Base-by-base conservation (phyloP, 2,113 vertebrate species). In the Egretta garzetta region DNA sequence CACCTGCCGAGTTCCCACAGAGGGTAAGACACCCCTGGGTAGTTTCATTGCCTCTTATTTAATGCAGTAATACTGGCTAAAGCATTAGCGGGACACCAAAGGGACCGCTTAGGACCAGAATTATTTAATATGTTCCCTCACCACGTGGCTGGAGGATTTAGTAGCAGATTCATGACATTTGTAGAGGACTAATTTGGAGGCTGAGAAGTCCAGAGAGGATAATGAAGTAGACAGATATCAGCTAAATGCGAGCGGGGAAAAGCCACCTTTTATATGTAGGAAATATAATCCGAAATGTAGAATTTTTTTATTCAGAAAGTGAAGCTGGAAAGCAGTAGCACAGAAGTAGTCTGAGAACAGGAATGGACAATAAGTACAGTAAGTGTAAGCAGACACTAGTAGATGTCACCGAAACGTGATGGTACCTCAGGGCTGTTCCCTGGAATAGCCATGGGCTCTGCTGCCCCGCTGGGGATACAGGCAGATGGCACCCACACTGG, bases 1-100 rank as follows among this genome's bases (percentile, higher is more conserved):
- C 32, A 23, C 21, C 32, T 23, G 16, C 33, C 0, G 0, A 23
- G 41, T n/a, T 68, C n/a, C 63, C 32, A 4, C 1, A 1, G n/a
- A 45, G 55, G 11, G 21, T 9, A 18, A 84, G 55, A 26, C 20
- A 45, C 33, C n/a, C 30, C 67, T 4, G 12, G 28, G 33, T 58
- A 47, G 55, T 30, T 71, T 84, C 56, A 33, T 11, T 75, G 66
- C 9, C 43, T 80, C 60, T 87, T 70, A 83, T 58, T 86, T 64
- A 64, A 80, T 43, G 23, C n/a, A 59, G 18, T 63, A 88, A 30
- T 27, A 39, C 35, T 23, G 45, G 27, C 39, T 81, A 17, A 72
- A 60, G 45, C 5, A 2, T 72, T 37, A 32, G 39, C 1, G 1
- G 35, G 28, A 9, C n/a, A 75, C 35, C 66, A 52, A 52, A 76